Evolutionary conservation across 1,140 invertebrate species (phyloP).

Genomic region (Eupeodes corollae): DNA sequence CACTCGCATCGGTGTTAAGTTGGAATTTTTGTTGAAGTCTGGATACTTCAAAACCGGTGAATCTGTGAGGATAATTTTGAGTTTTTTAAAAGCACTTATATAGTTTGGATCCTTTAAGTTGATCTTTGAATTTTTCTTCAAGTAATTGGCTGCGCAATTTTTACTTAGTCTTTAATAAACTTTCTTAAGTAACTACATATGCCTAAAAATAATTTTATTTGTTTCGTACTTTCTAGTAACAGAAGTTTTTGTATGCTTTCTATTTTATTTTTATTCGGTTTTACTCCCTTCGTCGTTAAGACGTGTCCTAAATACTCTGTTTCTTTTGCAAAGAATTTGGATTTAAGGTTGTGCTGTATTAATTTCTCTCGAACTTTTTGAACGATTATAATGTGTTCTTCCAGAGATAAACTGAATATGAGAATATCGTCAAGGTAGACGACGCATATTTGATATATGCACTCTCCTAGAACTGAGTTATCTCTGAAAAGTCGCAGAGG

Average conservation of each 20-base stretch:
- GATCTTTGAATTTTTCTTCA: slow-evolving; percentile 25
- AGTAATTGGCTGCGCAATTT: slow-evolving; percentile 5
- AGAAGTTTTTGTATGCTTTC: slow-evolving; percentile 9
- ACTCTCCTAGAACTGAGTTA: slow-evolving; percentile 21
- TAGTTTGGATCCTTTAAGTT: slow-evolving; percentile 38
- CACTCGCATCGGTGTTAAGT: slow-evolving; percentile 17
- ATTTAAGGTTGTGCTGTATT: slow-evolving; percentile 13
- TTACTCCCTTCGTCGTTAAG: slow-evolving; percentile 19
- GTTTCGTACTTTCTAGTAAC: slow-evolving; percentile 11
- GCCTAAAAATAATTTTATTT: slow-evolving; percentile 16
- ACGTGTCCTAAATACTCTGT: slow-evolving; percentile 2
- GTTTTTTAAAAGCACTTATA: slow-evolving; percentile 36
- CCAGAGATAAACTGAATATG: slow-evolving; percentile 16
- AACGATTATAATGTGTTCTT: slow-evolving; percentile 22
- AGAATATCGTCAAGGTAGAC: slow-evolving; percentile 31
- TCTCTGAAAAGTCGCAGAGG: slow-evolving; percentile 35
- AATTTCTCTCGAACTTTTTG: slow-evolving; percentile 32
- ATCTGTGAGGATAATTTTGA: slow-evolving; percentile 27
- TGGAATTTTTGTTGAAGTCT: slow-evolving; percentile 12
- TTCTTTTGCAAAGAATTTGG: slow-evolving; percentile 13
- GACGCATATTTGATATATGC: slow-evolving; percentile 19
- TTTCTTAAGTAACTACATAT: slow-evolving; percentile 24
- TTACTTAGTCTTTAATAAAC: slow-evolving; percentile 13
- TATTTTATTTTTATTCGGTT: slow-evolving; percentile 16
- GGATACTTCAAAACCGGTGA: slow-evolving; percentile 13